These are phyloP conservation scores for Lepidocolaptes lacrymiger DNA, from an alignment of 2,797 vertebrate genomes.

Conservation along the genomic window DNA sequence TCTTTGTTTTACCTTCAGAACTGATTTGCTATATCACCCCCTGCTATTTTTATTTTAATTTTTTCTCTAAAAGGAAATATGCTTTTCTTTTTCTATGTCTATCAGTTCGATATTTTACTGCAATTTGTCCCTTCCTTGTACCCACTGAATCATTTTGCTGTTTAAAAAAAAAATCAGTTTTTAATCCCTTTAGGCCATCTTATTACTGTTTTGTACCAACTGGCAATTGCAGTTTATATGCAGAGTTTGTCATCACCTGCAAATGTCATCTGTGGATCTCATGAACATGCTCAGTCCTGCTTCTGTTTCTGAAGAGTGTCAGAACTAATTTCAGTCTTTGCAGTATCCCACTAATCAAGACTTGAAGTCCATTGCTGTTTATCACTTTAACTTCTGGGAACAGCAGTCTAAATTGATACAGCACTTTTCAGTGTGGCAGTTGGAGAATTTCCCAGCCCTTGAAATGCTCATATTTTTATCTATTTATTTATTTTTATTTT, in stretches of 20 bases:
- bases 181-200: neutral
- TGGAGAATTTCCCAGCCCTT: neutral
- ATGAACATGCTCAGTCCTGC: neutral
- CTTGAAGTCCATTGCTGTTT: slow-evolving; percentile 1
- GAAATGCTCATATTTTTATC: neutral
- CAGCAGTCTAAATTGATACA: neutral
- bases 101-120: neutral
- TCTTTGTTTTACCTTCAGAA: neutral
- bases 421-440: neutral
- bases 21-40: neutral
- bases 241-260: neutral
- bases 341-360: neutral
- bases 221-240: neutral
- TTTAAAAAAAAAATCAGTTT: neutral
- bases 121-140: neutral
- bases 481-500: slow-evolving; percentile 4
- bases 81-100: neutral
- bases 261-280: slow-evolving; percentile 10
- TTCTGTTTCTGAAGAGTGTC: neutral
- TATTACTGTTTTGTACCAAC: neutral
- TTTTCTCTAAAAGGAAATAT: neutral
- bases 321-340: neutral
- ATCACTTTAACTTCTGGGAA: neutral
- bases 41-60: neutral
- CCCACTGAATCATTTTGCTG: neutral